Percentiles rank a stretch among this genome's conserved stretches.
Conservation (phyloP, 2,888 invertebrate genomes). For the Incurvaria masculella region DNA sequence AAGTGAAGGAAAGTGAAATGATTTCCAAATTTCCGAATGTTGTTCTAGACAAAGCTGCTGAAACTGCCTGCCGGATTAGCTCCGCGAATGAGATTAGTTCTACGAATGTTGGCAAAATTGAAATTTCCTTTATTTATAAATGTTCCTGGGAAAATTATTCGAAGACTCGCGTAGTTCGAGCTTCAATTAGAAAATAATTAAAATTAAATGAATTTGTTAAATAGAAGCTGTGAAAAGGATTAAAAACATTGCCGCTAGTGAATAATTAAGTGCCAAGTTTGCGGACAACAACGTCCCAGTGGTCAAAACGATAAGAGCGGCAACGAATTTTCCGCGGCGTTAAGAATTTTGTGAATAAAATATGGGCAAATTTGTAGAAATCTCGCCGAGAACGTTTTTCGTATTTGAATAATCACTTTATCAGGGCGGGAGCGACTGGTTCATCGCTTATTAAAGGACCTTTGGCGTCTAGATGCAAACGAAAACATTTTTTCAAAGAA, state of each 20-base stretch:
- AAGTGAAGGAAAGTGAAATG: neutral
- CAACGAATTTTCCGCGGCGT: conserved; percentile 41
- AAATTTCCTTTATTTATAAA: neutral
- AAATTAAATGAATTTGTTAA: no score
- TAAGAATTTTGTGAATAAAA: conserved; percentile 52
- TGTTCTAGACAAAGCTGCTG: neutral
- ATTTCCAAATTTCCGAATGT: neutral
- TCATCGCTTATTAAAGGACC: conserved; percentile 34
- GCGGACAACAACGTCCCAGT: conserved; percentile 43
- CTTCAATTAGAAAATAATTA: no score
- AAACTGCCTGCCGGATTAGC: neutral
- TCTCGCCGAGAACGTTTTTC: conserved; percentile 46
- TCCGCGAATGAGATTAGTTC: neutral
- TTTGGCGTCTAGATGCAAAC: neutral
- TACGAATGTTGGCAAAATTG: neutral
- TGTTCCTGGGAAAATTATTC: no score
- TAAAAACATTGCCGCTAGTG: neutral
- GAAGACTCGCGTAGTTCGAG: no score
- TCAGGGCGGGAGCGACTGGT: conserved; percentile 45
- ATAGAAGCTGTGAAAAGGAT: no score
- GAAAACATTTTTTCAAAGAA: no score
- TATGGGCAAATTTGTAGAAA: conserved; percentile 51
- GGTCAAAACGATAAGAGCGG: no score
- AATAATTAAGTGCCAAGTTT: conserved; percentile 28
- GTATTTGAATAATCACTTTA: conserved; percentile 57